Conservation (phyloP, 2,888 invertebrate species). For the Lasioglossum morio region DNA sequence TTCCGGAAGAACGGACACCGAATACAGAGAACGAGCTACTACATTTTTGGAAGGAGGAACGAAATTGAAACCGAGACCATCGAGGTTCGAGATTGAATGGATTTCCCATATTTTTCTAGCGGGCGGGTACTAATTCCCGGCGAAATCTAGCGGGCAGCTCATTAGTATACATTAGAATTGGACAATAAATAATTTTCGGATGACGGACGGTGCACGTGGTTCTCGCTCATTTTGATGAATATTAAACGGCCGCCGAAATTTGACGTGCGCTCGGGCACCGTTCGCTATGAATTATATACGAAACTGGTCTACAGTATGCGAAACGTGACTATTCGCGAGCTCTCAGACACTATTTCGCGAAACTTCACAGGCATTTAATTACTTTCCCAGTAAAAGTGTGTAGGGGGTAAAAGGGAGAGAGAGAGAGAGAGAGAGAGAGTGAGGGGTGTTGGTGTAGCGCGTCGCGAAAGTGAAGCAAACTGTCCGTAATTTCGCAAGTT, state of each 20-base stretch:
- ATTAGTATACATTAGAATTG: neutral
- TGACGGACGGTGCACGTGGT: neutral
- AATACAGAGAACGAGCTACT: neutral
- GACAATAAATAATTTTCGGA: neutral
- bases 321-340: constrained; percentile 30
- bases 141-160: neutral
- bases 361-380: constrained; percentile 48
- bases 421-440: neutral
- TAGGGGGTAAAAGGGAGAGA: neutral
- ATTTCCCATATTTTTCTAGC: neutral
- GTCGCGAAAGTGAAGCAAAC: constrained; percentile 37
- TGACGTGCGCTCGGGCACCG: neutral
- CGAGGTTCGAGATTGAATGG: neutral
- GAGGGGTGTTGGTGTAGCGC: neutral
- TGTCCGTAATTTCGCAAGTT: constrained; percentile 53
- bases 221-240: neutral
- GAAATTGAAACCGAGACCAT: neutral
- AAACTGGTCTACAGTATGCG: constrained; percentile 13
- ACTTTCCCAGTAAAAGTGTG: constrained; percentile 25
- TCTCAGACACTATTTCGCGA: constrained; percentile 40
- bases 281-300: constrained; percentile 6
- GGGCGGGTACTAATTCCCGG: neutral
- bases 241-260: constrained; percentile 2
- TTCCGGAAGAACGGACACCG: neutral
- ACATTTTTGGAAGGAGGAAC: neutral